Evolutionary conservation across 2,888 invertebrate genomes (phyloP).

Genomic region (Chromoteleia sp.): DNA sequence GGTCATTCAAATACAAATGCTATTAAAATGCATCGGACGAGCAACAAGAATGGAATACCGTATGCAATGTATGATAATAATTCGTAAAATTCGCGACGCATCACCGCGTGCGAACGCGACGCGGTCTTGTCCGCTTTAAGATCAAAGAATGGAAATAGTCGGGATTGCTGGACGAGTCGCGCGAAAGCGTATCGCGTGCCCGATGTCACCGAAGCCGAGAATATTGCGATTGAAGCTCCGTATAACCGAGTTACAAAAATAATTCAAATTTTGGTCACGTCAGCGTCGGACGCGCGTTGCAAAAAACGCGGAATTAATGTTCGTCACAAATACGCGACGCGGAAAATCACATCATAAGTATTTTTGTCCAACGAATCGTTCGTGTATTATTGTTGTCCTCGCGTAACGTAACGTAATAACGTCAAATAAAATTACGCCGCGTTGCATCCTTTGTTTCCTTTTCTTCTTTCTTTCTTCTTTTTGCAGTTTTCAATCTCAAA

Average conservation of each 20-base stretch:
- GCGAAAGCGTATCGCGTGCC: no score
- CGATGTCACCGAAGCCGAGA: constrained; percentile 24
- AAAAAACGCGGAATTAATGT: constrained; percentile 33
- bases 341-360: constrained; percentile 22
- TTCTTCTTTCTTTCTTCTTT: not conserved
- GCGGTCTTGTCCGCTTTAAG: constrained; percentile 15
- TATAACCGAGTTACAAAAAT: constrained; percentile 40
- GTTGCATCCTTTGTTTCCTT: not conserved
- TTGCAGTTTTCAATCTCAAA: not conserved
- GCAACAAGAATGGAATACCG: no score
- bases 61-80: no score
- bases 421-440: not conserved
- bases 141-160: constrained; percentile 45
- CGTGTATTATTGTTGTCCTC: not conserved
- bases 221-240: constrained; percentile 34
- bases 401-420: no score
- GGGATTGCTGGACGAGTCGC: constrained; percentile 26
- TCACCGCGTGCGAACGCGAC: no score
- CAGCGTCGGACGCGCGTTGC: constrained; percentile 2
- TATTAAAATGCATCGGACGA: no score
- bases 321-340: constrained; percentile 7
- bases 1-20: no score
- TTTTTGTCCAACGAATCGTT: not conserved
- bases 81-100: no score
- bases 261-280: constrained; percentile 44